phyloP scores from a whole-genome alignment of 2,113 vertebrate species.

The Ibidorhyncha struthersii region DNA sequence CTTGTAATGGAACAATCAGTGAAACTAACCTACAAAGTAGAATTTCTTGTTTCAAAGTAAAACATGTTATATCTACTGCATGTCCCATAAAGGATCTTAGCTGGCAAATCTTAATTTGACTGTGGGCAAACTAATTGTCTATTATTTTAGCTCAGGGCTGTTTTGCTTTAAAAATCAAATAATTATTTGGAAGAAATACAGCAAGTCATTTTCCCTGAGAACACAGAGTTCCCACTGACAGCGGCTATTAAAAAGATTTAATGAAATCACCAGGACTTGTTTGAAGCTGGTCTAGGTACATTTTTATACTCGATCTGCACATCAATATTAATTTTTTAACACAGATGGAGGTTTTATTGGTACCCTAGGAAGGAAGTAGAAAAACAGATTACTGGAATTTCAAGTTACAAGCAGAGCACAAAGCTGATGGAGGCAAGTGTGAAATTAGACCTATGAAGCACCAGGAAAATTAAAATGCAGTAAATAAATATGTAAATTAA shows the following conservation, averaged over 20 bases:
- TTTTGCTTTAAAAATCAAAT: constrained; percentile 55
- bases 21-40: background rate
- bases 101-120: constrained; percentile 36
- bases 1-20: background rate
- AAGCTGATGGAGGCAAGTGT: background rate
- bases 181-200: constrained; percentile 60
- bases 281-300: constrained; percentile 59
- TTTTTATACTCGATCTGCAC: constrained; percentile 65
- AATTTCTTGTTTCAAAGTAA: constrained; percentile 35
- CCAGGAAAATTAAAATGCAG: background rate
- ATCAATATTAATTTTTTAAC: constrained; percentile 74
- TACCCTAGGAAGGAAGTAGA: constrained; percentile 48
- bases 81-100: constrained; percentile 21
- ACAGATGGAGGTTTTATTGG: constrained; percentile 70
- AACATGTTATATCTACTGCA: background rate
- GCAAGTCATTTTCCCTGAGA: constrained; percentile 55
- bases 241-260: constrained; percentile 72
- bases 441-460: constrained; percentile 2
- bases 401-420: background rate
- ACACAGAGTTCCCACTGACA: constrained; percentile 53
- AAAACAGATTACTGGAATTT: constrained; percentile 50
- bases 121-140: constrained; percentile 44
- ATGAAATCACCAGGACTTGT: constrained; percentile 63
- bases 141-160: constrained; percentile 51
- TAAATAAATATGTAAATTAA: background rate